phyloP scores from a whole-genome alignment of 2,888 invertebrate species.

The Thymelicus sylvestris region DNA sequence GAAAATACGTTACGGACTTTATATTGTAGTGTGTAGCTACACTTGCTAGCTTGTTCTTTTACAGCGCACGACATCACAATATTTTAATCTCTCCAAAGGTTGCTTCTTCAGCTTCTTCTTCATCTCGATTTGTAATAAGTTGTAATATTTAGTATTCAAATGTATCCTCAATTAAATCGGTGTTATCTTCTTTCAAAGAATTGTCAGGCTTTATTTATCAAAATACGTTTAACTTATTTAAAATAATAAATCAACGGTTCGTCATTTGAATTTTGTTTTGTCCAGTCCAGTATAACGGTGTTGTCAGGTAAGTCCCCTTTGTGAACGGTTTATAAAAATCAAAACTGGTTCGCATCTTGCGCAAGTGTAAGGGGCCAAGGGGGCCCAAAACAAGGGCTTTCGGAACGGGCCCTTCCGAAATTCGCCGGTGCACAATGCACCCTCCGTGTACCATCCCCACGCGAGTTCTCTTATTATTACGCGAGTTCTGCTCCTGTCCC shows the following conservation, averaged over 20 bases:
- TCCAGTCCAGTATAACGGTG: constrained; percentile 49
- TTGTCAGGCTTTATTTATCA: no score
- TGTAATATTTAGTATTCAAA: no score
- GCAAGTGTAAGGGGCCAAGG: constrained; percentile 77
- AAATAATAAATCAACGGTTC: neutral
- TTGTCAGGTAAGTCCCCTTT: constrained; percentile 64
- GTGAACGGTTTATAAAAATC: constrained; percentile 74
- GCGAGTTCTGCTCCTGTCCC: constrained; percentile 80
- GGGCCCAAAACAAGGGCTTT: constrained; percentile 72
- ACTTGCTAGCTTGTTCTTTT: no score
- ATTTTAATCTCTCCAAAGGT: no score
- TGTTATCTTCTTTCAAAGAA: no score
- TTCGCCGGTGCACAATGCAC: constrained; percentile 84
- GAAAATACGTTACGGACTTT: no score
- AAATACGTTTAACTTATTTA: neutral
- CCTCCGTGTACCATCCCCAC: constrained; percentile 82
- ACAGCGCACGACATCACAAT: no score
- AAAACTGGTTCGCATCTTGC: constrained; percentile 84
- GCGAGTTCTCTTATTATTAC: constrained; percentile 83
- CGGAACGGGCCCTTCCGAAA: constrained; percentile 80
- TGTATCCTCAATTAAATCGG: no score
- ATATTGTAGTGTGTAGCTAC: no score
- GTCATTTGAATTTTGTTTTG: constrained; percentile 5
- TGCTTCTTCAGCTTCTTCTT: no score
- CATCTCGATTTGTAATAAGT: no score